A percentile compares a stretch with the other conserved stretches of the same genome.
Conservation (phyloP, 2,113 vertebrate species). For the Cheirogaleus medius region DNA sequence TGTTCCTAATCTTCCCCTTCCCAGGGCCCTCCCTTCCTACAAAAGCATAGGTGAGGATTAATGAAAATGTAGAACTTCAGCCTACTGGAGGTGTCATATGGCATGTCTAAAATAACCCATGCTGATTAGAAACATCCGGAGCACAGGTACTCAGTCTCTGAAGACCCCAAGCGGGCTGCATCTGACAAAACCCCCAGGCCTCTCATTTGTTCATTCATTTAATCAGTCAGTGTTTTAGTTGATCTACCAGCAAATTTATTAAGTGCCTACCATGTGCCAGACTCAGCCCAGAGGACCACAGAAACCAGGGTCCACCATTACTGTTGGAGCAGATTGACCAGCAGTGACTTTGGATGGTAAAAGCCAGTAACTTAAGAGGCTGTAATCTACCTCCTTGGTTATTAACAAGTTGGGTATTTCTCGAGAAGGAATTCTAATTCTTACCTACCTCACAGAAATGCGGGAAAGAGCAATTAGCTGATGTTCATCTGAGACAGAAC, state of each 20-base stretch:
- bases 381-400: neutral
- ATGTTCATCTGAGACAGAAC: slow-evolving; percentile 47
- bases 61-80: neutral
- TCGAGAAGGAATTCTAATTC: slow-evolving; percentile 56
- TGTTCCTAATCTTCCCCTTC: neutral
- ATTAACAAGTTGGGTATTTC: slow-evolving; percentile 22
- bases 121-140: neutral
- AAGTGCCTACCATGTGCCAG: neutral
- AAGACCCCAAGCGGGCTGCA: neutral
- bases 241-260: neutral
- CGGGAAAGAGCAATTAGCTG: slow-evolving; percentile 53
- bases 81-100: too few relatives aligned
- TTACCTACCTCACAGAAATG: slow-evolving; percentile 60
- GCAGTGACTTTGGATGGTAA: neutral
- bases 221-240: neutral
- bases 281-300: neutral
- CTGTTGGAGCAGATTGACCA: neutral
- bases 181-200: neutral
- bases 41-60: neutral
- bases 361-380: neutral
- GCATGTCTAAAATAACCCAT: neutral
- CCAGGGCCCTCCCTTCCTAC: neutral
- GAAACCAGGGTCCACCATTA: neutral
- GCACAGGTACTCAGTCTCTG: neutral
- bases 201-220: neutral